Base-by-base conservation (phyloP, 2,888 invertebrate species). In the Mactromeris polynyma region DNA sequence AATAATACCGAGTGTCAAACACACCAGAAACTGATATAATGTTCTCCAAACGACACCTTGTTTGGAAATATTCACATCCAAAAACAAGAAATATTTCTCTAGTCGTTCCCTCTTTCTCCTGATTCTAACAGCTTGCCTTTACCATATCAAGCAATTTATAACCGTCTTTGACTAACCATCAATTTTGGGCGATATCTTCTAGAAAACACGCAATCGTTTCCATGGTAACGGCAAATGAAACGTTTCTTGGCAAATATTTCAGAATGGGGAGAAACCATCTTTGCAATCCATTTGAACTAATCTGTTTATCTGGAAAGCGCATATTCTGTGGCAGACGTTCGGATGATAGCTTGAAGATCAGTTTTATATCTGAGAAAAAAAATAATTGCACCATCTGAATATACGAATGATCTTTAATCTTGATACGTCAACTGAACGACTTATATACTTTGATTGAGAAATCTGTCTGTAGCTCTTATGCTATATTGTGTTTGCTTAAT, bases 211-310 rank as follows among this genome's bases (percentile, higher is more conserved):
- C 90, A 87, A 83, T 80, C 46, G 90, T 88, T 69, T 46, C 88
- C 87, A 90, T 90, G 86, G 90, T 31, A 87, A 90, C 90, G 84
- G 73, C 85, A 89, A 90, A 90, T 90, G 88, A 90, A 90, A 90
- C 82, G 87, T 86, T 90, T 89, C 90, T 90, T 87, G 87, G 88
- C 90, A 89, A 90, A 89, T 89, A 86, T 87, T 89, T 87, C 86
- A 86, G 86, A 83, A 87, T 89, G 38, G 82, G 79, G 51, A 89
- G 83, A 88, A 85, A 85, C 83, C 19, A 83, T 83, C 64, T 80
- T 81, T 85, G 90, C 82, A 85, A 83, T 85, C 81, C 85, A 79
- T 82, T 85, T 33, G 83, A 82, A 83, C 58, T 87, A 87, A 87
- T 87, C 83, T 73, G 51, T 83, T 87, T 87, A 83, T 87, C 87